Conservation (phyloP, 2,113 vertebrate species). For the Todiramphus chloris region DNA sequence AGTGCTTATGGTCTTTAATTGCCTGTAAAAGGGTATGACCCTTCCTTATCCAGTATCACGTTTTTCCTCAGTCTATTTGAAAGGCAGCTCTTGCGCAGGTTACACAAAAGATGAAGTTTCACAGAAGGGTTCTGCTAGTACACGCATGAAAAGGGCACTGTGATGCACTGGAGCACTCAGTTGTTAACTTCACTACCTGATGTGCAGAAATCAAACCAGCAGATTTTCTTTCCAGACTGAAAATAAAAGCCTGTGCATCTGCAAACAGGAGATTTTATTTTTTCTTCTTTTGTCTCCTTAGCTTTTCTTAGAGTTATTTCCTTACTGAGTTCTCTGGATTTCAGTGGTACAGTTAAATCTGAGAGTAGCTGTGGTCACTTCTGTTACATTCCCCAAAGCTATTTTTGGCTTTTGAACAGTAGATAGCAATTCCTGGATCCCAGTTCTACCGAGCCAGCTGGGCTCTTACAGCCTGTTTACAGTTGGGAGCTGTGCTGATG, state of each 20-base stretch:
- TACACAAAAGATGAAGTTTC: background rate
- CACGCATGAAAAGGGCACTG: background rate
- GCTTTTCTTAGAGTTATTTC: background rate
- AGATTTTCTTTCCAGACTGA: background rate
- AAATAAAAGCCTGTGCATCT: background rate
- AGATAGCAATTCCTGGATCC: slow-evolving; percentile 33
- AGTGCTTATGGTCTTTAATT: background rate
- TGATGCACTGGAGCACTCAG: background rate
- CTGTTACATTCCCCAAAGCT: background rate
- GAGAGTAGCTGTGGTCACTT: background rate
- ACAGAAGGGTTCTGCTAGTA: background rate
- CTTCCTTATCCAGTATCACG: background rate
- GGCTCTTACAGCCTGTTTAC: slow-evolving; percentile 37
- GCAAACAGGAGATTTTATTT: background rate
- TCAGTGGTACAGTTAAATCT: background rate
- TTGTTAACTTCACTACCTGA: background rate
- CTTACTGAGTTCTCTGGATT: background rate
- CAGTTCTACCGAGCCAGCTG: slow-evolving; percentile 53
- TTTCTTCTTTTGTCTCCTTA: background rate
- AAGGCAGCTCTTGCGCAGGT: background rate
- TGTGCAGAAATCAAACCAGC: background rate
- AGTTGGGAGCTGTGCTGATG: slow-evolving; percentile 8
- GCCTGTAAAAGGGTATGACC: background rate
- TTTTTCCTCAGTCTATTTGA: slow-evolving; percentile 28
- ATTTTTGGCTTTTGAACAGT: slow-evolving; percentile 17